These are phyloP conservation scores for Neoaliturus tenellus DNA, from an alignment of 2,888 invertebrate species.

Conservation along the genomic window DNA sequence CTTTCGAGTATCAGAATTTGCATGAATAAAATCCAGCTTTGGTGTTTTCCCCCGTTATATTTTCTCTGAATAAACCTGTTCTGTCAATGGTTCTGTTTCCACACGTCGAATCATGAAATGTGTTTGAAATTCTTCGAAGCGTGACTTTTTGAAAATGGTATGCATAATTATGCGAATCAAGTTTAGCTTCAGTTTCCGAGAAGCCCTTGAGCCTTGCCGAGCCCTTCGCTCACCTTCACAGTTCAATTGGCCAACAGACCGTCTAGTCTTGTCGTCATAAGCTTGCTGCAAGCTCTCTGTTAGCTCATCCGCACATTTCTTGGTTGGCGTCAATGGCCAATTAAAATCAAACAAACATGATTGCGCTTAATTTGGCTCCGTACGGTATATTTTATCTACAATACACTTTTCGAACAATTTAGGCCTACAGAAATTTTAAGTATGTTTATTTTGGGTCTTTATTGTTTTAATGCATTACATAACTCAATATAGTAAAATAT, in stretches of 20 bases:
- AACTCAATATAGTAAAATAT: too few relatives aligned
- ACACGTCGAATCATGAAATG: neutral
- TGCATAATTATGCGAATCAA: neutral
- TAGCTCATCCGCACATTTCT: neutral
- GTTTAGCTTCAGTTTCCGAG: neutral
- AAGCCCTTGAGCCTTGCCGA: slow-evolving; percentile 2
- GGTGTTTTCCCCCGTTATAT: too few relatives aligned
- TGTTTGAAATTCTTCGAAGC: neutral
- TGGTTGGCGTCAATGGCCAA: neutral
- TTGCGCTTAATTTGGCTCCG: too few relatives aligned
- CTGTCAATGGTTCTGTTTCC: neutral
- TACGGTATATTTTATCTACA: too few relatives aligned
- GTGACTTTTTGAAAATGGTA: neutral
- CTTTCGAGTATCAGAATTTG: too few relatives aligned
- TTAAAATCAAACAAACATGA: too few relatives aligned
- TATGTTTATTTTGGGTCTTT: too few relatives aligned
- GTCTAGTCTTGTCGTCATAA: neutral
- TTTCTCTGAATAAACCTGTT: too few relatives aligned
- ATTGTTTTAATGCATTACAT: too few relatives aligned
- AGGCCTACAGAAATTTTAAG: too few relatives aligned
- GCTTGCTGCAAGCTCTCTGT: neutral
- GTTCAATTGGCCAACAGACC: neutral
- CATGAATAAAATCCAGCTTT: too few relatives aligned
- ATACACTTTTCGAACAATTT: too few relatives aligned
- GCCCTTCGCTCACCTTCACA: slow-evolving; percentile 1